Evolutionary conservation across 2,797 vertebrate genomes (phyloP), one percentile per base, ranked within the genome.

Genomic region (Xiphorhynchus erythropygius): DNA sequence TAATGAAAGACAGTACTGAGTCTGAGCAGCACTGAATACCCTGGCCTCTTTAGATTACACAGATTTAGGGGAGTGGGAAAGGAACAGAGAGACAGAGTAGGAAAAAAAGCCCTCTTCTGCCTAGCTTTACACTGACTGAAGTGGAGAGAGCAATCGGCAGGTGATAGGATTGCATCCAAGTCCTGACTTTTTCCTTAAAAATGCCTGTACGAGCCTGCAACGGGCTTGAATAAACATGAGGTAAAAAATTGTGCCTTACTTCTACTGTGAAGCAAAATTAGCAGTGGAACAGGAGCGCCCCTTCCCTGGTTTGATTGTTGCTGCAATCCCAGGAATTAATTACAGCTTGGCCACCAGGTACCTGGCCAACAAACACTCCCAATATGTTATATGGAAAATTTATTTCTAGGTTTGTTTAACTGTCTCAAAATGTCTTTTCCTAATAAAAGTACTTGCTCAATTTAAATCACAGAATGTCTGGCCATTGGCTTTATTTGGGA

Each of bases 81-180:
- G 33, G 75, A 85, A 80, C 53, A 56, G 39, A 79, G 41, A 83
- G 46, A 47, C 3, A 17, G 22, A 69, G n/a, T 24, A 22, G 18
- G 7, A 0, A 18, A 47, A 78, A 62, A 18, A 7, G 2, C 2
- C 6, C 32, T 71, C 80, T 93, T 69, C 46, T 84, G 50, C 42
- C 27, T 44, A 39, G 35, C 44, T 87, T 83, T 57, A 59, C 62
- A 22, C 23, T 22, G 9, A 39, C 71, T 50, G 82, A 56, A 79
- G 52, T 18, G 39, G 55, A 88, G 44, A 90, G 33, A 90, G 63
- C n/a, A 71, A 81, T 68, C 7, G 16, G 63, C 80, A 95, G 47
- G 56, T 76, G 82, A 95, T 25, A 91, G 60, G 77, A 87, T 23
- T 88, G 70, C n/a, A 76, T 82, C 74, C 70, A 94, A 82, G 56